Evolutionary conservation across 2,797 vertebrate species (phyloP).

Genomic region (Sciurus carolinensis): DNA sequence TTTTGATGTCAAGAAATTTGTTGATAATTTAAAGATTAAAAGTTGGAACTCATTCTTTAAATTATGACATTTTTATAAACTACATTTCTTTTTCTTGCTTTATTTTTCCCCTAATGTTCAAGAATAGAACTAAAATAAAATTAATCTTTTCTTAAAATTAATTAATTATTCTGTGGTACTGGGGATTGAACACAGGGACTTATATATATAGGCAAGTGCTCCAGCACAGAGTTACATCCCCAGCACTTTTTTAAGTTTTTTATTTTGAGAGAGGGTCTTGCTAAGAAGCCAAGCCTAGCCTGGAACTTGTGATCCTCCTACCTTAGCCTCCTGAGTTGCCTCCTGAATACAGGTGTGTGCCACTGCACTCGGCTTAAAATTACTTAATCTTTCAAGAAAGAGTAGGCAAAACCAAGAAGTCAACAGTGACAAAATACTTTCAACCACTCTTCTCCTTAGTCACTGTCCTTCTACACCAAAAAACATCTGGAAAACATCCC

Average conservation of each 20-base stretch:
- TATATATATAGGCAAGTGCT: background rate
- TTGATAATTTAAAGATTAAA: conserved; percentile 27
- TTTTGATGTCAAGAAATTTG: conserved; percentile 14
- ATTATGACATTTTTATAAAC: conserved; percentile 26
- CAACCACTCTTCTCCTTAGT: background rate
- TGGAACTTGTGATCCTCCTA: background rate
- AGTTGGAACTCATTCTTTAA: conserved; percentile 50
- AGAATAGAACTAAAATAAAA: conserved; percentile 18
- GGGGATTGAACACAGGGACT: too few relatives aligned
- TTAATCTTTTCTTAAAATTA: background rate
- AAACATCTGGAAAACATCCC: conserved; percentile 93
- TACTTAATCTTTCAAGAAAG: conserved; percentile 38
- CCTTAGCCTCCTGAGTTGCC: background rate
- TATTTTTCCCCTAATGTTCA: background rate
- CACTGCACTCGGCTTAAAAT: background rate
- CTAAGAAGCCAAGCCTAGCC: too few relatives aligned
- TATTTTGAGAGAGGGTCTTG: background rate
- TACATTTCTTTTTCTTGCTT: background rate
- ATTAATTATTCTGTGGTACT: too few relatives aligned
- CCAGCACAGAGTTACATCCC: background rate
- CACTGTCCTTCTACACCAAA: conserved; percentile 91
- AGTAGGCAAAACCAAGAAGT: background rate
- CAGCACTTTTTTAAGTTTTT: background rate
- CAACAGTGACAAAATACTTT: background rate
- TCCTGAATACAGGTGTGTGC: background rate